Conservation (phyloP, 1,140 invertebrate species). For the Copidosoma floridanum region DNA sequence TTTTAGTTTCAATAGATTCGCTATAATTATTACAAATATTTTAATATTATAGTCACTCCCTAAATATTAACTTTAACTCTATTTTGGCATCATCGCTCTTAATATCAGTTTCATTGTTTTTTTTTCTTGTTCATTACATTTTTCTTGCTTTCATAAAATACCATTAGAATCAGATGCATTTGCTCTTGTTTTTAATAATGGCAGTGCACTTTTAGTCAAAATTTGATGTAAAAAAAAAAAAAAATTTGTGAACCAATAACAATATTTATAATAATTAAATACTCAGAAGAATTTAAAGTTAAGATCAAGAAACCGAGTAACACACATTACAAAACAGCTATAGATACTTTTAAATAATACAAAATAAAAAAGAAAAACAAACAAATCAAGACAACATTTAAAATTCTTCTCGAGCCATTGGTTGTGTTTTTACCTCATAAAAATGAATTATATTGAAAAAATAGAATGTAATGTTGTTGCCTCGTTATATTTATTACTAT, state of each 20-base stretch:
- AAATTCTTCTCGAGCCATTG: neutral
- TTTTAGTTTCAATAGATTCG: conserved; percentile 39
- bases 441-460: conserved; percentile 12
- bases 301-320: conserved; percentile 22
- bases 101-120: conserved; percentile 33
- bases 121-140: conserved; percentile 17
- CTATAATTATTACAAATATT: conserved; percentile 41
- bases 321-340: neutral
- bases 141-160: conserved; percentile 33
- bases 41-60: conserved; percentile 32
- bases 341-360: no score
- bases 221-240: conserved; percentile 9
- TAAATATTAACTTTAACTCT: conserved; percentile 54
- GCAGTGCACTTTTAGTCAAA: conserved; percentile 20
- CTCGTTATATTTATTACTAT: conserved; percentile 14
- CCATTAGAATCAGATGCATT: conserved; percentile 27
- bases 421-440: conserved; percentile 4
- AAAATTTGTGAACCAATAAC: neutral
- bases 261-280: conserved; percentile 19
- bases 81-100: conserved; percentile 55
- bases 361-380: neutral
- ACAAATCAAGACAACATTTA: conserved; percentile 1
- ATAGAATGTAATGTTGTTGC: neutral
- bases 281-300: conserved; percentile 29
- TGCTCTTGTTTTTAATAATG: conserved; percentile 21